These are phyloP conservation scores for Ommatoiulus sabulosus DNA, from an alignment of 2,888 invertebrate species.

Conservation along the genomic window DNA sequence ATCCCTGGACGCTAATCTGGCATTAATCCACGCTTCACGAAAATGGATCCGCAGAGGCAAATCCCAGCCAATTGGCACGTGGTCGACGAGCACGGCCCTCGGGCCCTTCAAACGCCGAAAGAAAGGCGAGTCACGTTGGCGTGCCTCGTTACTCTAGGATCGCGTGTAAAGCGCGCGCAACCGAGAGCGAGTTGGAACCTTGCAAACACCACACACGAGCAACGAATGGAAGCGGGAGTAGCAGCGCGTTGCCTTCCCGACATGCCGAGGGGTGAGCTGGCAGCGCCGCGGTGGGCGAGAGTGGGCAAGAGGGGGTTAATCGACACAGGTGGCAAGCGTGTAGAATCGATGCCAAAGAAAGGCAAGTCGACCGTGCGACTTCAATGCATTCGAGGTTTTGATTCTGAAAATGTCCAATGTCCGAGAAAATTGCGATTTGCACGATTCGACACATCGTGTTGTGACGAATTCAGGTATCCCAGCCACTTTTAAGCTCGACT, in stretches of 20 bases:
- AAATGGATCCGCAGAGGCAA: background rate
- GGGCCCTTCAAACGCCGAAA: background rate
- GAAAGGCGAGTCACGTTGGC: constrained; percentile 9
- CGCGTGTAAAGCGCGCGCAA: background rate
- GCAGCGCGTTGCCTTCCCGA: background rate
- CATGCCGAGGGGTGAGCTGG: background rate
- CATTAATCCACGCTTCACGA: background rate
- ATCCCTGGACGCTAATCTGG: background rate
- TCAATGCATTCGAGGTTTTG: too few species aligned
- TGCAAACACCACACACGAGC: background rate
- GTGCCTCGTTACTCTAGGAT: background rate
- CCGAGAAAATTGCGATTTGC: too few species aligned
- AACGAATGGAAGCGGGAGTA: background rate
- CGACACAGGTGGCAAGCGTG: too few species aligned
- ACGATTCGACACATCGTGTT: too few species aligned
- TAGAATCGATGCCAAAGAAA: too few species aligned
- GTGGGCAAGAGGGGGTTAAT: too few species aligned
- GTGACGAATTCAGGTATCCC: too few species aligned
- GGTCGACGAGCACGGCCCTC: background rate
- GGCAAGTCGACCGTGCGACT: too few species aligned
- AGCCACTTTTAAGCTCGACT: too few species aligned
- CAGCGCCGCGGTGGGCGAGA: too few species aligned
- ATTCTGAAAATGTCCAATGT: too few species aligned
- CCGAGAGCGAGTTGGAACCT: background rate
- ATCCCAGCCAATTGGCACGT: background rate